Percentiles rank a stretch among this genome's conserved stretches.
These are phyloP conservation scores for Polydrusus pterygomalis DNA, from an alignment of 2,888 invertebrate genomes.

Conservation along the genomic window DNA sequence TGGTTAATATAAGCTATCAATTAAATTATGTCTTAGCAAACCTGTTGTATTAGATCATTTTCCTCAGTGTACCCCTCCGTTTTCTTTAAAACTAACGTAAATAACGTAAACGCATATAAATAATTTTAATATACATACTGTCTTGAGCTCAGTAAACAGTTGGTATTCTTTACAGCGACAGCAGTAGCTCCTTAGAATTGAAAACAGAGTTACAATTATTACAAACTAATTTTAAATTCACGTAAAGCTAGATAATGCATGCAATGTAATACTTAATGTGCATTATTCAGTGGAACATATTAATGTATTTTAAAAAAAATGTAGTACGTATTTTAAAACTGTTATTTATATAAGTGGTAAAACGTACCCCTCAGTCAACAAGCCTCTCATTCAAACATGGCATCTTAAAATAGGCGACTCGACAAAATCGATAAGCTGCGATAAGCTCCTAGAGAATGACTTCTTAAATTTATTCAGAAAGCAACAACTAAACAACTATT, in stretches of 20 bases:
- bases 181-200: not conserved
- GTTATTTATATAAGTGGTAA: not conserved
- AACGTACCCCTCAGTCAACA: not conserved
- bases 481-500: slow-evolving; percentile 25
- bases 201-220: not conserved
- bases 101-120: too few species aligned
- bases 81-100: too few species aligned
- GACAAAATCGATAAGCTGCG: not conserved
- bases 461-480: not conserved
- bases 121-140: too few species aligned
- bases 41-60: too few species aligned
- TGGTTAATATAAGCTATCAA: too few species aligned
- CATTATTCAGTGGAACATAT: not conserved
- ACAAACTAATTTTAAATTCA: not conserved
- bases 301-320: too few species aligned
- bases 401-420: not conserved
- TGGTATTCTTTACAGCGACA: not conserved
- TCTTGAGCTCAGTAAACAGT: not conserved
- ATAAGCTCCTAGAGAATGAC: not conserved
- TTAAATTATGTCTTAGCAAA: too few species aligned
- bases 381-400: not conserved
- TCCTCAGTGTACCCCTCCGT: too few species aligned
- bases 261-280: not conserved
- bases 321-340: too few species aligned
- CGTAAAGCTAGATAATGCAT: not conserved